These are phyloP conservation scores for Aricia agestis DNA, from an alignment of 1,140 invertebrate species.

Conservation along the genomic window DNA sequence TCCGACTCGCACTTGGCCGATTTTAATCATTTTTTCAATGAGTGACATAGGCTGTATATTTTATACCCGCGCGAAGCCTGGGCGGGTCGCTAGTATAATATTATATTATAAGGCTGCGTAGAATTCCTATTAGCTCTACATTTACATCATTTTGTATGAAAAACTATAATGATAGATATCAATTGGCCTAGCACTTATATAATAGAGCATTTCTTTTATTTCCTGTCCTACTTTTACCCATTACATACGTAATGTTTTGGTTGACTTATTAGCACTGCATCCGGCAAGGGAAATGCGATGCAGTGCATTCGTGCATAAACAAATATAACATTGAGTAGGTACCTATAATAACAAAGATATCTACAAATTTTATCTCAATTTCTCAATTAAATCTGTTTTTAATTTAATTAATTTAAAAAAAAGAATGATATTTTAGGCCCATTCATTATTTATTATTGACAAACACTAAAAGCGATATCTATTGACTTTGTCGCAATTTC, in stretches of 20 bases:
- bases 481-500: neutral
- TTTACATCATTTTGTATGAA: too few relatives aligned
- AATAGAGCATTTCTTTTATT: conserved; percentile 14
- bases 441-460: neutral
- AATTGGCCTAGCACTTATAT: neutral
- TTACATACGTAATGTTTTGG: conserved; percentile 14
- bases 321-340: neutral
- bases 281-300: conserved; percentile 20
- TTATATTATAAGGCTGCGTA: too few relatives aligned
- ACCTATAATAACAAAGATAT: too few relatives aligned
- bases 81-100: too few relatives aligned
- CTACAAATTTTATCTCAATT: too few relatives aligned
- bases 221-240: conserved; percentile 13
- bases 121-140: too few relatives aligned
- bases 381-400: neutral
- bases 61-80: too few relatives aligned
- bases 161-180: neutral
- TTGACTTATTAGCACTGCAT: conserved; percentile 16
- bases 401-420: neutral
- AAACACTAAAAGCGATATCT: conserved; percentile 1
- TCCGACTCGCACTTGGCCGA: too few relatives aligned
- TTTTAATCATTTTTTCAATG: too few relatives aligned
- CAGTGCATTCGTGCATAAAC: conserved; percentile 17
- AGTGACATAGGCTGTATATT: too few relatives aligned
- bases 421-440: neutral